These are phyloP conservation scores for Scaptomyza caliginosa DNA, from an alignment of 2,888 invertebrate species.

Conservation along the genomic window DNA sequence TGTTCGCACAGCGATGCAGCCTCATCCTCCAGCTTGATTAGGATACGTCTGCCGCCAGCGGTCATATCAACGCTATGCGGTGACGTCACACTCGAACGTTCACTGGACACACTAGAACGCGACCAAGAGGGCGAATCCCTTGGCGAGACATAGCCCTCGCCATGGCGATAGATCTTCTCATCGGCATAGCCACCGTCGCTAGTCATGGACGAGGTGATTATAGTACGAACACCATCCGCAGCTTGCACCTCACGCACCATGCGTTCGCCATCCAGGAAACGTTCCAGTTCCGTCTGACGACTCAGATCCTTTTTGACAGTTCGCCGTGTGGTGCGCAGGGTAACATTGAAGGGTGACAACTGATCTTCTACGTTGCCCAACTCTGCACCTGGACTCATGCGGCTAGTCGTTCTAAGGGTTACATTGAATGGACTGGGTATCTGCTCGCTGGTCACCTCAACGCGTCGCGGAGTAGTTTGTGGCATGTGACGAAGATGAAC, in stretches of 20 bases:
- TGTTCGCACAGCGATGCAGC: slow-evolving; percentile 33
- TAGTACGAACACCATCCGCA: slow-evolving; percentile 81
- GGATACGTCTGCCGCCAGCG: slow-evolving; percentile 79
- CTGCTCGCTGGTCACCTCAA: slow-evolving; percentile 75
- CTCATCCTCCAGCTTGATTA: slow-evolving; percentile 80
- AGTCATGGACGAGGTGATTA: slow-evolving; percentile 82
- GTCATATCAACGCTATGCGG: slow-evolving; percentile 80
- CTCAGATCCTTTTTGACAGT: slow-evolving; percentile 55
- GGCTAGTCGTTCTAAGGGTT: slow-evolving; percentile 85
- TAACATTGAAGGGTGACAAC: slow-evolving; percentile 79
- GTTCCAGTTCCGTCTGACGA: slow-evolving; percentile 78
- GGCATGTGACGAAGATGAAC: slow-evolving; percentile 87
- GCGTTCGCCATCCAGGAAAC: slow-evolving; percentile 90
- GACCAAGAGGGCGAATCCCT: slow-evolving; percentile 72
- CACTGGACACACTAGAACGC: slow-evolving; percentile 70
- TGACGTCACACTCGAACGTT: slow-evolving; percentile 76
- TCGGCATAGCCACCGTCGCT: slow-evolving; percentile 79
- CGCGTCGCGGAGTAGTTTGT: slow-evolving; percentile 85
- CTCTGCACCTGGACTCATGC: slow-evolving; percentile 69
- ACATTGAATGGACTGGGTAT: slow-evolving; percentile 82
- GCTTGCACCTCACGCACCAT: slow-evolving; percentile 86
- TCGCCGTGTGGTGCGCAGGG: slow-evolving; percentile 70
- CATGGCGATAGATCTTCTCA: slow-evolving; percentile 81
- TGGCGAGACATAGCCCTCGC: slow-evolving; percentile 80
- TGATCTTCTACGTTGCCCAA: slow-evolving; percentile 66